phyloP scores from a whole-genome alignment of 2,888 invertebrate species.

The Rhamnusium bicolor region DNA sequence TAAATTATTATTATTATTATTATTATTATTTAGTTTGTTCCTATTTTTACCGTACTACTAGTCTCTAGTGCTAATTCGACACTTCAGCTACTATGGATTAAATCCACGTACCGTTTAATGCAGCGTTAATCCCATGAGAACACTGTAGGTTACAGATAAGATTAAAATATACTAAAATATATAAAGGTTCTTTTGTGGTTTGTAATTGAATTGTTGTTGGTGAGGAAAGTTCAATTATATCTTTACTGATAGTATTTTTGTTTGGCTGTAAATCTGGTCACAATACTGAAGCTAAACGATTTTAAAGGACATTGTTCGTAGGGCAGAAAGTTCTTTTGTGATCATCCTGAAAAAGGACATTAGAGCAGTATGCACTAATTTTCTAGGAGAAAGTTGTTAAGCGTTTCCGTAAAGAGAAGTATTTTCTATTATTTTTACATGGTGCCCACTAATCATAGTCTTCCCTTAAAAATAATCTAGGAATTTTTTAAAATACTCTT shows the following conservation, averaged over 20 bases:
- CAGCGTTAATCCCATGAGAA: conserved; percentile 10
- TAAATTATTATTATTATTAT: too few species aligned
- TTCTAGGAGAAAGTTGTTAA: neutral
- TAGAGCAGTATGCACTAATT: neutral
- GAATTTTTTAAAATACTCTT: too few species aligned
- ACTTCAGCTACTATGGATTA: conserved; percentile 11
- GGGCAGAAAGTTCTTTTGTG: conserved; percentile 2
- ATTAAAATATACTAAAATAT: conserved; percentile 29
- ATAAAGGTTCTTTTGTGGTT: conserved; percentile 26
- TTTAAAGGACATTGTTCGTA: conserved; percentile 2
- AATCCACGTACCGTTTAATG: conserved; percentile 18
- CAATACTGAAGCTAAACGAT: neutral
- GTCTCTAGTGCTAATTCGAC: neutral
- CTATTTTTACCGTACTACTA: neutral
- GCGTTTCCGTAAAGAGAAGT: neutral
- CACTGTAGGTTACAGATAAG: conserved; percentile 20
- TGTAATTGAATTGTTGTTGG: conserved; percentile 33
- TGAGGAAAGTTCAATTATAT: conserved; percentile 29
- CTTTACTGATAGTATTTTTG: conserved; percentile 10
- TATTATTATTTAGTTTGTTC: too few species aligned
- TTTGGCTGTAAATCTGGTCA: neutral
- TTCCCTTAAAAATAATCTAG: too few species aligned
- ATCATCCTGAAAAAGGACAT: conserved; percentile 6
- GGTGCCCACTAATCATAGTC: neutral
- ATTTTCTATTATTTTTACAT: neutral